Conservation (phyloP, 2,113 vertebrate genomes). For the Sakesphorus luctuosus region DNA sequence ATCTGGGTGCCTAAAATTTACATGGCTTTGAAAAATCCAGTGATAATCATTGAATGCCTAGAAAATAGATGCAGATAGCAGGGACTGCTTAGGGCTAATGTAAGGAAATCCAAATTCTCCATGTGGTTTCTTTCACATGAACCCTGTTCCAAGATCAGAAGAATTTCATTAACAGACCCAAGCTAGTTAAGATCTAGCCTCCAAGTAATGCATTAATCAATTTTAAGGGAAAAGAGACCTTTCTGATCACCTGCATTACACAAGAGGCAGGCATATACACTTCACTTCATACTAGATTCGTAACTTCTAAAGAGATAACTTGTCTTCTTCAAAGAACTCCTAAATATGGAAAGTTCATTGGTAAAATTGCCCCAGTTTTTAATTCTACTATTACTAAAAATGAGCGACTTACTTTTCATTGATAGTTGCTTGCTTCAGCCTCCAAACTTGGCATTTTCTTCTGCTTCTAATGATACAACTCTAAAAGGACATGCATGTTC, state of each 20-base stretch:
- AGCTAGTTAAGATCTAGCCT: not conserved
- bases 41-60: not conserved
- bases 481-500: not conserved
- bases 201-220: not conserved
- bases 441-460: not conserved
- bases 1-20: not conserved
- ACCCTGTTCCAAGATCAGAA: not conserved
- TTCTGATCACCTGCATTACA: not conserved
- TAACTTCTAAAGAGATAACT: not conserved
- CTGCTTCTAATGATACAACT: not conserved
- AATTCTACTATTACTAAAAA: not conserved
- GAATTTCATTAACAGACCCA: constrained; percentile 18
- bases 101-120: constrained; percentile 11
- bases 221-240: not conserved
- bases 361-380: not conserved
- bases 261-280: not conserved
- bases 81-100: not conserved
- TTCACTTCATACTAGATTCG: not conserved
- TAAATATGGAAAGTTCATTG: not conserved
- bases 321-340: not conserved
- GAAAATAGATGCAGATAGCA: not conserved
- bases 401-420: not conserved
- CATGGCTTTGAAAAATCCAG: not conserved
- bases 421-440: not conserved
- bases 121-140: not conserved